A percentile compares a stretch with the other conserved stretches of the same genome.
Evolutionary conservation across 35 echinoderm and acorn worm genomes (phyloP).

Genomic region (Lytechinus variegatus): DNA sequence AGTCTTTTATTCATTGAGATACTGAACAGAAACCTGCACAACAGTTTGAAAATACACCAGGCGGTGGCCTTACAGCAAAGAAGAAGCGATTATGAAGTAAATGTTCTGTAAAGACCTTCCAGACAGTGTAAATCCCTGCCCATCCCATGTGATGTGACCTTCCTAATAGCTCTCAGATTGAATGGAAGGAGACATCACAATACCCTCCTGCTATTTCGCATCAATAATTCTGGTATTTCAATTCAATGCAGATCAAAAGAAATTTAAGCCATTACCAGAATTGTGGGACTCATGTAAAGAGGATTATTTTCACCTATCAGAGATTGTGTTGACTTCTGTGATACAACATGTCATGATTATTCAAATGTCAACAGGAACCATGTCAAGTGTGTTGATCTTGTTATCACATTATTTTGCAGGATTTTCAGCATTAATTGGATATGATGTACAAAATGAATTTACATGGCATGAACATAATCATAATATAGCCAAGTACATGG

Average conservation of each 20-base stretch:
- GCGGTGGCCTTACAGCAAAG: too few relatives aligned
- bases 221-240: not conserved
- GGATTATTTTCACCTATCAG: not conserved
- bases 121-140: not conserved
- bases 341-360: not conserved
- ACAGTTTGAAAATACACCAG: too few relatives aligned
- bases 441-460: too few relatives aligned
- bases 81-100: too few relatives aligned
- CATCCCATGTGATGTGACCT: not conserved
- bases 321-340: too few relatives aligned
- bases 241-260: not conserved
- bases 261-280: not conserved
- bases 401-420: not conserved
- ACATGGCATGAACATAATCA: too few relatives aligned
- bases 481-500: too few relatives aligned
- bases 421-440: too few relatives aligned
- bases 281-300: not conserved
- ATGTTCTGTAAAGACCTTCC: not conserved
- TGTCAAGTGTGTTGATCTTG: not conserved
- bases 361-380: not conserved
- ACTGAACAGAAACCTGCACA: too few relatives aligned
- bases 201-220: not conserved
- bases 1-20: too few relatives aligned
- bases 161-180: not conserved
- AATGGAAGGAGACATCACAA: not conserved